Evolutionary conservation across 35 echinoderm and acorn worm genomes (phyloP).

Genomic region (Heliocidaris erythrogramma): DNA sequence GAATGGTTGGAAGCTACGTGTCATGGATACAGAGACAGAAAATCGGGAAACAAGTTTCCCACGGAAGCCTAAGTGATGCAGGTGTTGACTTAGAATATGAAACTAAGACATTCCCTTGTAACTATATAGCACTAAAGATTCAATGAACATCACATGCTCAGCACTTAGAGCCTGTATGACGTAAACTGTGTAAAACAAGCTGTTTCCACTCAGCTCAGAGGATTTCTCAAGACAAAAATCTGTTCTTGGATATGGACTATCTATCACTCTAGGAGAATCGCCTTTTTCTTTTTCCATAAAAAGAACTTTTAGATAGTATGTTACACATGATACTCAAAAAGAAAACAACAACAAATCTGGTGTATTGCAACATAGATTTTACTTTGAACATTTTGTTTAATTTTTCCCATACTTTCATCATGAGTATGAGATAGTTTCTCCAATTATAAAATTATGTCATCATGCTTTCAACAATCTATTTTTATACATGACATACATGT

Average conservation of each 20-base stretch:
- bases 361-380: not conserved
- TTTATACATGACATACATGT: not conserved
- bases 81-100: not conserved
- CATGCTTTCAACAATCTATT: not conserved
- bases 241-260: not conserved
- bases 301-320: too few species aligned
- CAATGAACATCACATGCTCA: not conserved
- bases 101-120: not conserved
- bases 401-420: not conserved
- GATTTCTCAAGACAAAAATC: not conserved
- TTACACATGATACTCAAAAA: too few species aligned
- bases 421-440: not conserved
- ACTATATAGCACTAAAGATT: not conserved
- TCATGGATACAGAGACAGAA: not conserved
- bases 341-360: not conserved
- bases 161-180: not conserved
- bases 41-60: not conserved
- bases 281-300: not conserved
- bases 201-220: not conserved
- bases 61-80: not conserved
- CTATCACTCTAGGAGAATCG: not conserved
- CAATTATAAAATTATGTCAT: not conserved
- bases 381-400: not conserved
- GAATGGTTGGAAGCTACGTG: not conserved
- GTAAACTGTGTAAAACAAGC: not conserved